Percentiles rank a stretch among this genome's conserved stretches.
phyloP scores from a whole-genome alignment of 1,140 invertebrate genomes.

The Ceratosolen solmsi region DNA sequence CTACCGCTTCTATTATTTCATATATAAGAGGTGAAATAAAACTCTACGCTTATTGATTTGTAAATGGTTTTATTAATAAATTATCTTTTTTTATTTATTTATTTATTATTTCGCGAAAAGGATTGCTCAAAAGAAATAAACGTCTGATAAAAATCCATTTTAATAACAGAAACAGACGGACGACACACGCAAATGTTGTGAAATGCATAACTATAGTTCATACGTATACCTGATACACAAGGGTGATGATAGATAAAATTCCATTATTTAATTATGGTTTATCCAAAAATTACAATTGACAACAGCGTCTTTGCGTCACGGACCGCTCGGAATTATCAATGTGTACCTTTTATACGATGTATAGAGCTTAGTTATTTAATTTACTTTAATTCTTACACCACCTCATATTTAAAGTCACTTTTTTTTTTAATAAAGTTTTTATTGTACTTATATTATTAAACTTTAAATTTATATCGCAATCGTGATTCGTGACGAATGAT shows the following conservation, averaged over 20 bases:
- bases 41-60: slow-evolving; percentile 64
- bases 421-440: slow-evolving; percentile 38
- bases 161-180: slow-evolving; percentile 70
- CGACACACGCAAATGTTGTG: slow-evolving; percentile 63
- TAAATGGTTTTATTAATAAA: slow-evolving; percentile 74
- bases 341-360: slow-evolving; percentile 15
- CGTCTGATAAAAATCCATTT: slow-evolving; percentile 70
- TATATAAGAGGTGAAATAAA: slow-evolving; percentile 17
- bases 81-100: slow-evolving; percentile 72
- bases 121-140: slow-evolving; percentile 72
- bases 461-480: slow-evolving; percentile 28
- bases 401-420: slow-evolving; percentile 38
- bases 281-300: slow-evolving; percentile 72
- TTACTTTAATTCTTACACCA: slow-evolving; percentile 55
- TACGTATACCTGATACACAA: slow-evolving; percentile 64
- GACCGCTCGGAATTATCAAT: slow-evolving; percentile 65
- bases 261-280: slow-evolving; percentile 64
- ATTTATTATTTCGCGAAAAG: slow-evolving; percentile 70
- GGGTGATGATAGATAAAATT: slow-evolving; percentile 62
- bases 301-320: slow-evolving; percentile 67
- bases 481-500: slow-evolving; percentile 22
- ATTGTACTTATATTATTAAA: slow-evolving; percentile 48
- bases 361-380: slow-evolving; percentile 50
- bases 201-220: slow-evolving; percentile 51
- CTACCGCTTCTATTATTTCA: background rate